Base-by-base conservation (phyloP, 2,888 invertebrate genomes). In the Drosophila testacea region DNA sequence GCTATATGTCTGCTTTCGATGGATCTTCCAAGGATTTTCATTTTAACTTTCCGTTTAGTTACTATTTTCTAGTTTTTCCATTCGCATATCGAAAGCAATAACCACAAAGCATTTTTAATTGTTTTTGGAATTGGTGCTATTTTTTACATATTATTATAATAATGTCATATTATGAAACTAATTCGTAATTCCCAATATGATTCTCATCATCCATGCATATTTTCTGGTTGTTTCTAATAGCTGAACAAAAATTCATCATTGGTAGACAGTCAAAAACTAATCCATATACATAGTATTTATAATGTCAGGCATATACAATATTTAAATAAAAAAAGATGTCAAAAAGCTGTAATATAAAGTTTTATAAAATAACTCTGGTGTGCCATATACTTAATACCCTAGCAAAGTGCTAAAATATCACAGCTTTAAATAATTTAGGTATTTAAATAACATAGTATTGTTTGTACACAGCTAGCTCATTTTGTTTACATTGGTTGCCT, bases 31-130 rank as follows among this genome's bases (percentile, higher is more conserved):
- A 28, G 16, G 28, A 7, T 28, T 51, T 38, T 42, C 42, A 7
- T 27, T 39, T 27, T 42, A 28, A 13, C 0, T n/a, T 30, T 28
- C 9, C 1, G 16, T 38, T 55, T 28, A 28, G 34, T 67, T 46
- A 22, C 34, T 28, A 16, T 6, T 11, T 10, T 54, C 9, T 27
- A 27, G 6, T 32, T 30, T 46, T 16, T 50, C 10, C 28, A 50
- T 47, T 42, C 10, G 9, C n/a, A 7, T 44, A 41, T 42, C 48
- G 32, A 69, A 48, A 30, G 28, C 22, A 48, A 64, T 4, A 65
- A 44, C 44, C 44, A 27, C 52, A 54, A 59, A 50, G n/a, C 48
- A 13, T 34, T 65, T 52, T 52, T 10, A 32, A 68, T 38, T 57
- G 52, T 41, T 36, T 41, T 62, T 46, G 9, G 28, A 61, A 46